Evolutionary conservation across 1,140 invertebrate genomes (phyloP).

Genomic region (Neodiprion fabricii): DNA sequence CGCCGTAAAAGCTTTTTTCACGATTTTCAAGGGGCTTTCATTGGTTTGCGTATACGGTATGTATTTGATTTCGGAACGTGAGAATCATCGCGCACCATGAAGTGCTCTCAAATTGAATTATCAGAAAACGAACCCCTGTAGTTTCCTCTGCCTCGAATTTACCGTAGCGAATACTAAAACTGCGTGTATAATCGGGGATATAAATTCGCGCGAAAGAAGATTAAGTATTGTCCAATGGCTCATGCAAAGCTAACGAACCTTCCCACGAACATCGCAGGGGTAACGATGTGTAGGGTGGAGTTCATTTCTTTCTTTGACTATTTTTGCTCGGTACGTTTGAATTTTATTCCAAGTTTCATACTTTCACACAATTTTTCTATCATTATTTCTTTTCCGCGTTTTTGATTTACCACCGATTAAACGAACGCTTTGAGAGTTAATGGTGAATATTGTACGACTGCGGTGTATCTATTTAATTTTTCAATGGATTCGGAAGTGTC

Average conservation of each 20-base stretch:
- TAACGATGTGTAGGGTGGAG: slow-evolving; percentile 2
- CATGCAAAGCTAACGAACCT: neutral
- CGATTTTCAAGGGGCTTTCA: neutral
- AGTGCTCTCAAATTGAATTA: neutral
- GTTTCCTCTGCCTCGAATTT: neutral
- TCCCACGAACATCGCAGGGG: neutral
- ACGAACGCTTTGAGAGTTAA: no score
- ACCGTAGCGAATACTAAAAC: slow-evolving; percentile 5
- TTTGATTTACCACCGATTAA: no score
- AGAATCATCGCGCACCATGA: neutral
- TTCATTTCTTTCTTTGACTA: neutral
- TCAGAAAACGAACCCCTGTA: neutral
- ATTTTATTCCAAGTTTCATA: neutral
- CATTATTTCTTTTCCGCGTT: no score
- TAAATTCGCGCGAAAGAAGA: neutral
- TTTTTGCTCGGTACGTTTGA: neutral
- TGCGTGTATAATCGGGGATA: neutral
- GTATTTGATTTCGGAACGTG: no score
- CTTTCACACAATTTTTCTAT: neutral
- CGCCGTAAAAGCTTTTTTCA: neutral
- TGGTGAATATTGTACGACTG: no score
- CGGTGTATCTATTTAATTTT: no score
- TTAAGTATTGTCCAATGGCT: slow-evolving; percentile 7
- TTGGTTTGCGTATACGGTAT: no score
- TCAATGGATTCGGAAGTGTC: no score